A percentile compares a stretch with the other conserved stretches of the same genome.
These are phyloP conservation scores for Gambusia yucatana DNA, from an alignment of 2,797 vertebrate species.

Conservation along the genomic window DNA sequence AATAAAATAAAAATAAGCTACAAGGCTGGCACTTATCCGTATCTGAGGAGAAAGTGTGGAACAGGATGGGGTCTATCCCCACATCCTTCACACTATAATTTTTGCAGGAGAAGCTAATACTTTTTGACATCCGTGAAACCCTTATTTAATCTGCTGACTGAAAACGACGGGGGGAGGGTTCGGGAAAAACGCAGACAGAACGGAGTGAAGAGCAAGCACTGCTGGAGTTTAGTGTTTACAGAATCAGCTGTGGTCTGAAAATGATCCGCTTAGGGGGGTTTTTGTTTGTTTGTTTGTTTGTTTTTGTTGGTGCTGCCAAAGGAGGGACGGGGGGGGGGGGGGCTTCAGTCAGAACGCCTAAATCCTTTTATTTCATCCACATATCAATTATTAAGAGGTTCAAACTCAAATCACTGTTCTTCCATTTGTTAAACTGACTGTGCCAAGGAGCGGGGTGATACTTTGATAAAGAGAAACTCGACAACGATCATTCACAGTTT, in stretches of 20 bases:
- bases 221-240: conserved; percentile 48
- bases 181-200: conserved; percentile 15
- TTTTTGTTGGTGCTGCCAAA: conserved; percentile 26
- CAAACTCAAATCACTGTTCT: conserved; percentile 14
- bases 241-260: conserved; percentile 55
- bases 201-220: conserved; percentile 25
- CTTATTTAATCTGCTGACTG: conserved; percentile 66
- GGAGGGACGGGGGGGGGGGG: not conserved
- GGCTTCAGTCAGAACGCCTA: conserved; percentile 31
- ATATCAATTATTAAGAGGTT: conserved; percentile 40
- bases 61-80: conserved; percentile 43
- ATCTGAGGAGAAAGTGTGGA: conserved; percentile 2
- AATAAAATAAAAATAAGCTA: conserved; percentile 11
- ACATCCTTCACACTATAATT: conserved; percentile 35
- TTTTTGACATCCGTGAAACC: conserved; percentile 74
- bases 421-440: conserved; percentile 20
- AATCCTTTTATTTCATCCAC: conserved; percentile 27
- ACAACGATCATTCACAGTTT: conserved; percentile 14
- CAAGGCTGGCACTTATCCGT: not conserved
- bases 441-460: conserved; percentile 6
- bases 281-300: conserved; percentile 24
- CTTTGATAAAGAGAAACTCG: conserved; percentile 9
- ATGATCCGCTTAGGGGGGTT: conserved; percentile 45
- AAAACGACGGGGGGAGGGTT: conserved; percentile 49
- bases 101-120: conserved; percentile 62